phyloP scores from a whole-genome alignment of 2,888 invertebrate species.

The Zygaena filipendulae region DNA sequence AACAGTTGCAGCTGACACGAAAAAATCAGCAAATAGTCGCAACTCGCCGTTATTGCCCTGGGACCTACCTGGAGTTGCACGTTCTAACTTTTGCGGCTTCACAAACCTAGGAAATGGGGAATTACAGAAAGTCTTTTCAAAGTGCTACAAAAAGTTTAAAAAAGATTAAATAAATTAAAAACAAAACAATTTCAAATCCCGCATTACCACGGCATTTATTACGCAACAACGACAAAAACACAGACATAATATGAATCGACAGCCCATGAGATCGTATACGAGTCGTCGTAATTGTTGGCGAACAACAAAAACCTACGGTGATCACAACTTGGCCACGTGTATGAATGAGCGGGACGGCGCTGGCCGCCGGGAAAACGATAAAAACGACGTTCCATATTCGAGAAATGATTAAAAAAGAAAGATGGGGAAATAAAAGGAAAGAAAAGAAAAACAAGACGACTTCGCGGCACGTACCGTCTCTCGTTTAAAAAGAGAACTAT shows the following conservation, averaged over 20 bases:
- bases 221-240: slow-evolving; percentile 29
- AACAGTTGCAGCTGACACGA: slow-evolving; percentile 13
- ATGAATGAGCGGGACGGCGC: slow-evolving; percentile 43
- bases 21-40: slow-evolving; percentile 12
- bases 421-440: slow-evolving; percentile 33
- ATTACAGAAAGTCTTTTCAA: slow-evolving; percentile 14
- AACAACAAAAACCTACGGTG: slow-evolving; percentile 33
- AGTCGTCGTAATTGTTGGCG: slow-evolving; percentile 43
- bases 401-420: slow-evolving; percentile 65
- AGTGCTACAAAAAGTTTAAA: slow-evolving; percentile 4
- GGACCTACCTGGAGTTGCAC: slow-evolving; percentile 10
- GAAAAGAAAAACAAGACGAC: slow-evolving; percentile 38
- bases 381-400: slow-evolving; percentile 65
- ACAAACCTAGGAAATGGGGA: slow-evolving; percentile 13
- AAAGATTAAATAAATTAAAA: slow-evolving; percentile 1
- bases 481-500: slow-evolving; percentile 64
- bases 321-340: slow-evolving; percentile 16
- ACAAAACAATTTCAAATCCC: slow-evolving; percentile 1
- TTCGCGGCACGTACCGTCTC: slow-evolving; percentile 54
- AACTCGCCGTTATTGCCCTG: slow-evolving; percentile 17
- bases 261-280: too few species aligned
- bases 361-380: slow-evolving; percentile 58
- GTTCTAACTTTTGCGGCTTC: slow-evolving; percentile 20
- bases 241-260: slow-evolving; percentile 23
- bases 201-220: slow-evolving; percentile 9